A percentile compares a stretch with the other conserved stretches of the same genome.
phyloP scores from a whole-genome alignment of 2,113 vertebrate species.

The Cottus gobio region DNA sequence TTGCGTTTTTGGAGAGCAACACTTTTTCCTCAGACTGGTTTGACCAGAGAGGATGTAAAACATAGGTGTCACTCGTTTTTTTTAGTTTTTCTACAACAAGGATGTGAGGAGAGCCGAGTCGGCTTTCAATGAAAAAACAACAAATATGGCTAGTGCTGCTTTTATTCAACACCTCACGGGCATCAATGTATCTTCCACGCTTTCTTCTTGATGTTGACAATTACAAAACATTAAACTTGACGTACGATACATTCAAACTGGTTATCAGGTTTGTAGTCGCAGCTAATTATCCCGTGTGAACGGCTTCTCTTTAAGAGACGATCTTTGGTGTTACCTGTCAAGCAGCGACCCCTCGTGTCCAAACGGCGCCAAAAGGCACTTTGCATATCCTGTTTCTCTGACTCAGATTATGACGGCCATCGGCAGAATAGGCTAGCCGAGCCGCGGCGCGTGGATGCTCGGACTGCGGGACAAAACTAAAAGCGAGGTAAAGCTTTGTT shows the following conservation, averaged over 20 bases:
- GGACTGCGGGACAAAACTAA: slow-evolving; percentile 9
- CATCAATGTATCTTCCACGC: neutral
- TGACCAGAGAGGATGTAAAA: neutral
- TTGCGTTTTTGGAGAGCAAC: neutral
- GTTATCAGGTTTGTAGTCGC: neutral
- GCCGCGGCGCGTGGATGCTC: slow-evolving; percentile 47
- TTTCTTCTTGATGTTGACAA: neutral
- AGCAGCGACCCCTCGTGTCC: slow-evolving; percentile 43
- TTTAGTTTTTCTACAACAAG: no score
- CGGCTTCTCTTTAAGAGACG: neutral
- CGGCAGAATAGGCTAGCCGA: slow-evolving; percentile 37
- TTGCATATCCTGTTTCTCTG: slow-evolving; percentile 77
- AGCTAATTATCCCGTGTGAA: no score
- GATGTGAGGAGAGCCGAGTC: neutral
- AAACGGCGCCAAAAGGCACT: neutral
- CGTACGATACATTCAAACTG: neutral
- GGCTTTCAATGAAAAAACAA: neutral
- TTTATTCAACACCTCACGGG: neutral
- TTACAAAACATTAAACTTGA: neutral
- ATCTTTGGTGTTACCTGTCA: neutral
- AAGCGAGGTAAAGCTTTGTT: slow-evolving; percentile 15
- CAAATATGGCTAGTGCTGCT: neutral
- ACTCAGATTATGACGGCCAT: slow-evolving; percentile 63
- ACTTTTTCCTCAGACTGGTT: slow-evolving; percentile 34
- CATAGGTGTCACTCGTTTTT: neutral